A percentile compares a stretch with the other conserved stretches of the same genome.
Evolutionary conservation across 2,113 vertebrate genomes (phyloP).

Genomic region (Speoplatyrhinus poulsoni): DNA sequence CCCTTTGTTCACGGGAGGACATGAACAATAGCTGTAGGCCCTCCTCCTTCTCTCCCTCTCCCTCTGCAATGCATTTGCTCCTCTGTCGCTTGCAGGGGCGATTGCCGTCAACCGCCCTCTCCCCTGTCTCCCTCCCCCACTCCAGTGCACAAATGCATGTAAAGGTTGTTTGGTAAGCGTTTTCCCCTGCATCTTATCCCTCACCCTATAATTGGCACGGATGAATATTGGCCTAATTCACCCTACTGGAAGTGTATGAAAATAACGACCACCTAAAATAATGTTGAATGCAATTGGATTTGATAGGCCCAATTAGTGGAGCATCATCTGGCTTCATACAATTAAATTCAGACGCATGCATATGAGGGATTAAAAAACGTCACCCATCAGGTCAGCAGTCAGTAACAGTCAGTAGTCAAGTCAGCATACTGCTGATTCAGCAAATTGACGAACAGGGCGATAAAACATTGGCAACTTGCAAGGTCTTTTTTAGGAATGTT

Average conservation of each 20-base stretch:
- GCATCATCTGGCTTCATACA: slow-evolving; percentile 46
- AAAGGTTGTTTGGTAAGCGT: slow-evolving; percentile 73
- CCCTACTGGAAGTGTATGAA: slow-evolving; percentile 32
- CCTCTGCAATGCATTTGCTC: slow-evolving; percentile 72
- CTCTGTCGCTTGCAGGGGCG: slow-evolving; percentile 39
- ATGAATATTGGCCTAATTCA: slow-evolving; percentile 68
- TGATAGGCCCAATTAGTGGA: slow-evolving; percentile 57
- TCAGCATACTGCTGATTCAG: slow-evolving; percentile 13
- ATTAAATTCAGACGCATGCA: slow-evolving; percentile 18
- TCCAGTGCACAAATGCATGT: slow-evolving; percentile 67
- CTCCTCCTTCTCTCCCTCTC: slow-evolving; percentile 64
- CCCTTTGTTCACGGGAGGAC: slow-evolving; percentile 83
- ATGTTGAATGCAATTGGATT: slow-evolving; percentile 55
- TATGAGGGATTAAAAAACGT: slow-evolving; percentile 1
- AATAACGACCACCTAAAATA: slow-evolving; percentile 8
- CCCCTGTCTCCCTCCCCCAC: slow-evolving; percentile 32
- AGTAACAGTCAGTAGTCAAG: background rate
- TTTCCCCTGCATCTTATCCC: slow-evolving; percentile 55
- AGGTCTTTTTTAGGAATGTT: background rate
- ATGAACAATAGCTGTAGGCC: slow-evolving; percentile 84
- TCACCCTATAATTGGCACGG: slow-evolving; percentile 62
- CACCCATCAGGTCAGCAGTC: background rate
- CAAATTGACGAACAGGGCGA: background rate
- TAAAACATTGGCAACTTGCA: too few relatives aligned
- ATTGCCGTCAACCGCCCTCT: slow-evolving; percentile 62